phyloP scores from a whole-genome alignment of 1,140 invertebrate genomes.

The Linepithema humile region DNA sequence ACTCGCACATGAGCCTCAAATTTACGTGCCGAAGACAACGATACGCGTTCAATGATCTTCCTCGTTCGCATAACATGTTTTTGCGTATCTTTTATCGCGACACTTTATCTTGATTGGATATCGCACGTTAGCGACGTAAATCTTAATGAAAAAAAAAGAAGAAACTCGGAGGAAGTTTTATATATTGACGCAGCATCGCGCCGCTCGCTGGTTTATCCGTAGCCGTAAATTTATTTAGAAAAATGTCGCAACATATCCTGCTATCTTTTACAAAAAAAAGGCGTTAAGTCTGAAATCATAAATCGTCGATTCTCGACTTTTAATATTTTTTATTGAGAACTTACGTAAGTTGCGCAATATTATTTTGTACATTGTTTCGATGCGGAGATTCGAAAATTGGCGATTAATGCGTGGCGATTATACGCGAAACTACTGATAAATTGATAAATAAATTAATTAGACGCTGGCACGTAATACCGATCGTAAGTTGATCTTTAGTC shows the following conservation, averaged over 20 bases:
- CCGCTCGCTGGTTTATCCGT: slow-evolving; percentile 2
- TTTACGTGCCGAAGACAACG: slow-evolving; percentile 53
- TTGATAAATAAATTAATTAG: slow-evolving; percentile 19
- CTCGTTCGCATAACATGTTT: slow-evolving; percentile 32
- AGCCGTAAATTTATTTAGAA: slow-evolving; percentile 40
- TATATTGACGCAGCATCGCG: slow-evolving; percentile 14
- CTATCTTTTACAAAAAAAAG: slow-evolving; percentile 8
- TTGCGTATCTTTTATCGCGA: slow-evolving; percentile 12
- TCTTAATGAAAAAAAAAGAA: slow-evolving; percentile 17
- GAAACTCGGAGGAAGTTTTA: slow-evolving; percentile 13
- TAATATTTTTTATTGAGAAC: not conserved
- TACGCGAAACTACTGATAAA: not conserved
- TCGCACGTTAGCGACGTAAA: not conserved
- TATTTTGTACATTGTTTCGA: not conserved
- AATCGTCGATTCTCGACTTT: not conserved
- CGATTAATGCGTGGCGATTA: not conserved
- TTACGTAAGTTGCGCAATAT: not conserved
- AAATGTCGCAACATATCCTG: slow-evolving; percentile 15
- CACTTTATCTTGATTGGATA: slow-evolving; percentile 53
- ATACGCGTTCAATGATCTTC: slow-evolving; percentile 28
- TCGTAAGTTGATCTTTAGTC: not conserved
- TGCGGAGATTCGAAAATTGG: too few relatives aligned
- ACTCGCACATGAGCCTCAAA: slow-evolving; percentile 18
- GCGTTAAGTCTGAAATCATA: not conserved
- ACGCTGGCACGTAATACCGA: not conserved